Conservation (phyloP, 2,888 invertebrate species). For the Synergus japonicus region DNA sequence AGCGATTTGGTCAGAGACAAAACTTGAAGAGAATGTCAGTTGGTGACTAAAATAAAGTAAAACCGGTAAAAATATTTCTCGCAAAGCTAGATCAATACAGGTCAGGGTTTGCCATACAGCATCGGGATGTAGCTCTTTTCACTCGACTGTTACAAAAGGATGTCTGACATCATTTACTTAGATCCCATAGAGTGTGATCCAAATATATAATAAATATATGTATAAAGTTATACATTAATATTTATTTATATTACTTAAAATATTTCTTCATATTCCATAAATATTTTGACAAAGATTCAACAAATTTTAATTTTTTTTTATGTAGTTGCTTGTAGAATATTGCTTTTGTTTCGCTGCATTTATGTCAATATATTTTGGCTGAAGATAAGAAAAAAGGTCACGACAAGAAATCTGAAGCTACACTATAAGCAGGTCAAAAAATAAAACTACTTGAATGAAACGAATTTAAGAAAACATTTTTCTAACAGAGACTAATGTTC, state of each 20-base stretch:
- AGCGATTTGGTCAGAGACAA: background rate
- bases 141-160: constrained; percentile 17
- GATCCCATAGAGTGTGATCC: background rate
- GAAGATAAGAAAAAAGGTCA: background rate
- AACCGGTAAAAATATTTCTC: background rate
- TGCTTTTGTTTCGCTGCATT: background rate
- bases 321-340: constrained; percentile 34
- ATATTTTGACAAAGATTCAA: background rate
- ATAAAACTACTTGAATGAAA: background rate
- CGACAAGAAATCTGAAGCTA: background rate
- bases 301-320: background rate
- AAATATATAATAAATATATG: background rate
- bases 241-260: background rate
- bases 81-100: background rate
- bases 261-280: background rate
- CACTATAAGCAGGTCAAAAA: background rate
- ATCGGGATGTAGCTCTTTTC: constrained; percentile 33
- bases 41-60: background rate
- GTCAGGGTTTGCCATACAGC: constrained; percentile 33
- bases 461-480: background rate
- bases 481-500: background rate
- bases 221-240: background rate
- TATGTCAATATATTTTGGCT: background rate
- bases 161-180: background rate
- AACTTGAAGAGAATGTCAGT: background rate